A percentile compares a stretch with the other conserved stretches of the same genome.
phyloP scores from a whole-genome alignment of 2,888 invertebrate species.

The Tetranychus truncatus region DNA sequence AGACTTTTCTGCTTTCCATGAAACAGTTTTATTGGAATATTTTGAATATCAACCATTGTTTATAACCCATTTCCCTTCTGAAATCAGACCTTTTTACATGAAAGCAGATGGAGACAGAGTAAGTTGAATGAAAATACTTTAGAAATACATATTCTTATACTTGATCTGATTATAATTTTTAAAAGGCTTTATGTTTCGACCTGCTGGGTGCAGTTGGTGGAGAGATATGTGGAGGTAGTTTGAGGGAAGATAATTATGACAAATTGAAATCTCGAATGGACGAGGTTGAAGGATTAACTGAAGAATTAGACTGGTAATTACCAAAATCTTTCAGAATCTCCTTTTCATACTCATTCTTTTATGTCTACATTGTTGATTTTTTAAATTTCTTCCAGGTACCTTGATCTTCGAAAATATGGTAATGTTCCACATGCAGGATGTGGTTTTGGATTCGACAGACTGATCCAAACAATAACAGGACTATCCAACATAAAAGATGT shows the following conservation, averaged over 20 bases:
- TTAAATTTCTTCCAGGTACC: constrained; percentile 45
- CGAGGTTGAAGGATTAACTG: constrained; percentile 14
- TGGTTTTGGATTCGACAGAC: constrained; percentile 85
- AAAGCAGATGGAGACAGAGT: constrained; percentile 47
- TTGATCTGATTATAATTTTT: not conserved
- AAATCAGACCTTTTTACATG: constrained; percentile 91
- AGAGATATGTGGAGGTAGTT: constrained; percentile 82
- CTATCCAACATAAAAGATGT: constrained; percentile 79
- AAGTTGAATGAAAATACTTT: constrained; percentile 26
- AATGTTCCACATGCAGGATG: constrained; percentile 80
- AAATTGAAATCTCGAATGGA: constrained; percentile 43
- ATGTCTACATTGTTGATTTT: not conserved
- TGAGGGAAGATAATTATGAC: constrained; percentile 61
- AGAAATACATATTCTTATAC: not conserved
- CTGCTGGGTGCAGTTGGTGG: constrained; percentile 71
- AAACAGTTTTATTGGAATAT: constrained; percentile 57
- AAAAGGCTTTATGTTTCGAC: constrained; percentile 46
- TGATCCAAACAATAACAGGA: constrained; percentile 60
- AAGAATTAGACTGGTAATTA: constrained; percentile 29
- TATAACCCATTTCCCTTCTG: constrained; percentile 67
- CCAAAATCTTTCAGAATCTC: not conserved
- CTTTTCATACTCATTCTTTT: not conserved
- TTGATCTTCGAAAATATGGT: constrained; percentile 69
- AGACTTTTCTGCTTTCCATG: constrained; percentile 69
- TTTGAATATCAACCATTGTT: constrained; percentile 60